Percentiles rank a stretch among this genome's conserved stretches.
phyloP scores from a whole-genome alignment of 2,797 vertebrate genomes.

The Bovichtus diacanthus region DNA sequence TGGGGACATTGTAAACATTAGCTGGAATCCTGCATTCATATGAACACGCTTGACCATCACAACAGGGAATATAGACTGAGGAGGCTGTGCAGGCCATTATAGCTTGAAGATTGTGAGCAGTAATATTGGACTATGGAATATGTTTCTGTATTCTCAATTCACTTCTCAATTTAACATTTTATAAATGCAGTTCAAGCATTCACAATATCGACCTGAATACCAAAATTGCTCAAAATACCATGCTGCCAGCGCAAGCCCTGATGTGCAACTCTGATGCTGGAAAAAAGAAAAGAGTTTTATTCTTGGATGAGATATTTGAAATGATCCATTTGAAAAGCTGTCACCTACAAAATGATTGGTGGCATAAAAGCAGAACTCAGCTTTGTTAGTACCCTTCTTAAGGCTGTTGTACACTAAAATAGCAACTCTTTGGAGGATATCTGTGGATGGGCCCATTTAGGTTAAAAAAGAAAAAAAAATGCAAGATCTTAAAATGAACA shows the following conservation, averaged over 20 bases:
- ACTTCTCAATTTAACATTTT: not conserved
- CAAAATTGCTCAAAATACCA: not conserved
- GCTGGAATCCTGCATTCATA: slow-evolving; percentile 1
- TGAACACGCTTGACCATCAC: slow-evolving; percentile 36
- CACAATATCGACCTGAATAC: not conserved
- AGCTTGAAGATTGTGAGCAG: not conserved
- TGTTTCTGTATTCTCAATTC: not conserved
- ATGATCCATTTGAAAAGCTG: slow-evolving; percentile 30
- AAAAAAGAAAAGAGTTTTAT: slow-evolving; percentile 36
- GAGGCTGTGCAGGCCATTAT: slow-evolving; percentile 1
- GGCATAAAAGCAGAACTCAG: slow-evolving; percentile 22
- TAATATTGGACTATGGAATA: not conserved
- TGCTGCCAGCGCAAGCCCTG: not conserved
- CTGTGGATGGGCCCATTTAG: slow-evolving; percentile 1
- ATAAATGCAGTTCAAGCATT: slow-evolving; percentile 1
- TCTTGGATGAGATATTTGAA: slow-evolving; percentile 46
- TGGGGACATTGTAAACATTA: slow-evolving; percentile 41
- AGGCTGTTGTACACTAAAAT: slow-evolving; percentile 45
- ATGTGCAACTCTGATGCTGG: slow-evolving; percentile 27
- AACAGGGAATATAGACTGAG: slow-evolving; percentile 14
- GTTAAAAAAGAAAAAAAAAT: not conserved
- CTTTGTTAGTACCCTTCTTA: slow-evolving; percentile 27
- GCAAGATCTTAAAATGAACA: not conserved
- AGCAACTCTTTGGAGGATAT: slow-evolving; percentile 33
- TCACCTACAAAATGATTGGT: slow-evolving; percentile 15